Percentiles rank a stretch among this genome's conserved stretches.
Evolutionary conservation across 2,888 invertebrate species (phyloP).

Genomic region (Platycheirus albimanus): DNA sequence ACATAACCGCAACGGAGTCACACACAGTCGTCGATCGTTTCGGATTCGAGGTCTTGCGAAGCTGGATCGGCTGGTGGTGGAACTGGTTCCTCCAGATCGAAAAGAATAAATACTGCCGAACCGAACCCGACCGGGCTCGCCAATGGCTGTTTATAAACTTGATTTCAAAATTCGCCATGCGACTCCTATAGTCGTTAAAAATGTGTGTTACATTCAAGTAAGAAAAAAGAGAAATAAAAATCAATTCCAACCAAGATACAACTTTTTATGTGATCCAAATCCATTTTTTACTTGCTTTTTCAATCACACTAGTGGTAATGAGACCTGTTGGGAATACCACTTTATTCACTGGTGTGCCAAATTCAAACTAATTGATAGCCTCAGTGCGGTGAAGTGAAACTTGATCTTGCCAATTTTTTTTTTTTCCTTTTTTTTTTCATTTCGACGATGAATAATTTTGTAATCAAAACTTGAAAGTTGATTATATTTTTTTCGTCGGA

Average conservation of each 20-base stretch:
- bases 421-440: neutral
- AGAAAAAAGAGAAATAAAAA: conserved; percentile 42
- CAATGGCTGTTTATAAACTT: conserved; percentile 33
- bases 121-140: neutral
- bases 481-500: conserved; percentile 2
- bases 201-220: conserved; percentile 60
- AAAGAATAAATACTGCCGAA: conserved; percentile 27
- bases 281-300: conserved; percentile 40
- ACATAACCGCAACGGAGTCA: conserved; percentile 31
- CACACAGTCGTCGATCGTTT: conserved; percentile 41
- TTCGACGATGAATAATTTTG: conserved; percentile 19
- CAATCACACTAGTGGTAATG: conserved; percentile 41
- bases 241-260: conserved; percentile 33
- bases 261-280: conserved; percentile 42
- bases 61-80: conserved; percentile 44
- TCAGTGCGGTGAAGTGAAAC: conserved; percentile 49
- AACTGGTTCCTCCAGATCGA: conserved; percentile 49
- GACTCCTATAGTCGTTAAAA: conserved; percentile 30
- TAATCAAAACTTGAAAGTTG: conserved; percentile 56
- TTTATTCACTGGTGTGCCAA: conserved; percentile 44
- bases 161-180: conserved; percentile 57
- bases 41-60: conserved; percentile 62
- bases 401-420: conserved; percentile 38
- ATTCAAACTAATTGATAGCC: conserved; percentile 56
- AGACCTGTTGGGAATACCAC: conserved; percentile 61